These are phyloP conservation scores for Poecilia picta DNA, from an alignment of 2,797 vertebrate species.

Conservation along the genomic window DNA sequence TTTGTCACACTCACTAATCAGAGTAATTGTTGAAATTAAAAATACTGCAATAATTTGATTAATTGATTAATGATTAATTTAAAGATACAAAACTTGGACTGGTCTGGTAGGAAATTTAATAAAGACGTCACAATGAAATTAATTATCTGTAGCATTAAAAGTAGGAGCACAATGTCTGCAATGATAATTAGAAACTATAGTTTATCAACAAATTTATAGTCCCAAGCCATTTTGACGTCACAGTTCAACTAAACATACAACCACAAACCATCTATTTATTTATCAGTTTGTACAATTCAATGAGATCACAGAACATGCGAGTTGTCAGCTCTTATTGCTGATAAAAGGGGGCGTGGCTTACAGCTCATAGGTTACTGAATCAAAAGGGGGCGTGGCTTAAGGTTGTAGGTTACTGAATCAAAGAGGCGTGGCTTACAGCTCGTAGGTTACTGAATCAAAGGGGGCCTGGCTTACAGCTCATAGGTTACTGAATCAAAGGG, in stretches of 20 bases:
- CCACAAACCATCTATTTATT: not conserved
- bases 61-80: conserved; percentile 52
- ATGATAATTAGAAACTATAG: not conserved
- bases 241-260: not conserved
- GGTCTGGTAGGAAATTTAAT: not conserved
- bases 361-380: not conserved
- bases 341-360: not conserved
- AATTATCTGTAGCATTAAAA: not conserved
- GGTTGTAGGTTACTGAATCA: no score
- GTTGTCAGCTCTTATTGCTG: not conserved
- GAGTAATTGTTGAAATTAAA: conserved; percentile 52
- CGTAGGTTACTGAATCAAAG: no score
- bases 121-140: not conserved
- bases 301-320: not conserved
- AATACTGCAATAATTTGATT: conserved; percentile 55
- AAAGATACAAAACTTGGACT: not conserved
- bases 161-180: not conserved
- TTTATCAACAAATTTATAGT: not conserved
- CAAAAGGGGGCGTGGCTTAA: no score
- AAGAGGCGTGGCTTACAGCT: no score
- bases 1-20: conserved; percentile 42
- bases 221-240: not conserved
- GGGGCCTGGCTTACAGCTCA: no score
- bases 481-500: no score
- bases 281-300: not conserved